Conservation (phyloP, 2,797 vertebrate genomes). For the Halcyon smyrnensis region DNA sequence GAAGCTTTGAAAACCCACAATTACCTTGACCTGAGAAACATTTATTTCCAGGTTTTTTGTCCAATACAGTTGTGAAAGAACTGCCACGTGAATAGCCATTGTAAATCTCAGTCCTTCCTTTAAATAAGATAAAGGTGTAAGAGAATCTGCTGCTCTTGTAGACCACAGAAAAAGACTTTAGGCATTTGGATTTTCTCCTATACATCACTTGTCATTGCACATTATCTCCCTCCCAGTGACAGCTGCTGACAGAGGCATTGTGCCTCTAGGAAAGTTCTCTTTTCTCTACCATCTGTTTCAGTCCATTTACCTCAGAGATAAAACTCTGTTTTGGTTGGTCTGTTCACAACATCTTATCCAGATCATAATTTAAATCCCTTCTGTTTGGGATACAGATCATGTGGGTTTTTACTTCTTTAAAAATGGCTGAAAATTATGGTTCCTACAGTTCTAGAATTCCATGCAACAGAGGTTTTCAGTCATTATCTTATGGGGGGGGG, state of each 20-base stretch:
- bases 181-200: conserved; percentile 42
- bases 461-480: neutral
- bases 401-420: neutral
- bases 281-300: conserved; percentile 78
- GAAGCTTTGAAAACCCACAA: neutral
- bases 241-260: conserved; percentile 75
- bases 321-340: conserved; percentile 45
- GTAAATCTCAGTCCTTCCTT: neutral
- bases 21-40: neutral
- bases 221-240: conserved; percentile 74
- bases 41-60: neutral
- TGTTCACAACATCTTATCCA: conserved; percentile 41
- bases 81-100: neutral
- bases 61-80: neutral
- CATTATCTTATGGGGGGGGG: neutral
- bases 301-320: conserved; percentile 78
- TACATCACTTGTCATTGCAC: conserved; percentile 68
- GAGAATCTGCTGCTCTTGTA: neutral
- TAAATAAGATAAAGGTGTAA: conserved; percentile 11
- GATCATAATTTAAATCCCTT: conserved; percentile 62
- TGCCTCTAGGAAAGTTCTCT: conserved; percentile 72
- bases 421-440: neutral
- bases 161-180: neutral
- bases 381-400: neutral
- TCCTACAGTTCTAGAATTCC: neutral